These are phyloP conservation scores for Ormyrus rosae DNA, from an alignment of 2,888 invertebrate genomes.

Conservation along the genomic window DNA sequence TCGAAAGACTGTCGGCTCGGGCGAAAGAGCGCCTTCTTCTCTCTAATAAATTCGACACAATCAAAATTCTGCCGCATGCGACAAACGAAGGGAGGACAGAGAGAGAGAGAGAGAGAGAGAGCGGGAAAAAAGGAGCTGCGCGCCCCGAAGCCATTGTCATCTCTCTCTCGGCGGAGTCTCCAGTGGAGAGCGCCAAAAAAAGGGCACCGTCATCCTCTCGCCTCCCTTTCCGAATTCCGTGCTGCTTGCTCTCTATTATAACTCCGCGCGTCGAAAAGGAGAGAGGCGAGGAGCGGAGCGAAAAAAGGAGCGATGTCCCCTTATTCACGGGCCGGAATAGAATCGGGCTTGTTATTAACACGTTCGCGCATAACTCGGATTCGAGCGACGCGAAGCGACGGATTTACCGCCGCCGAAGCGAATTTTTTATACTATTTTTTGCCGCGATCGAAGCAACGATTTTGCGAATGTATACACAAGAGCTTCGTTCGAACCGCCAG, in stretches of 20 bases:
- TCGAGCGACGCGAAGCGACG: conserved; percentile 67
- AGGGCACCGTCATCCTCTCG: neutral
- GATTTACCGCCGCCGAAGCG: conserved; percentile 49
- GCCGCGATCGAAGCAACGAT: no score
- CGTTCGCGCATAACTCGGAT: conserved; percentile 71
- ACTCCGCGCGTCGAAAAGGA: neutral
- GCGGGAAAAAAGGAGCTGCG: neutral
- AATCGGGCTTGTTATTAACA: conserved; percentile 72
- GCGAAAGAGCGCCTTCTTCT: neutral
- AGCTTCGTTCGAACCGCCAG: no score
- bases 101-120: neutral
- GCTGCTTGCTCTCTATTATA: conserved; percentile 33
- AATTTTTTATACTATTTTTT: no score
- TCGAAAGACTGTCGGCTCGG: neutral
- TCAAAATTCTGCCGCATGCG: conserved; percentile 22
- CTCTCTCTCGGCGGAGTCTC: neutral
- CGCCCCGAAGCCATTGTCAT: conserved; percentile 18
- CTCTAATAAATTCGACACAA: conserved; percentile 33
- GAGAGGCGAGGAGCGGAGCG: conserved; percentile 13
- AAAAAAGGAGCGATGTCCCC: neutral
- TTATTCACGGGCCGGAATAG: conserved; percentile 67
- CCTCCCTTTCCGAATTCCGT: neutral
- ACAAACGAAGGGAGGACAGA: conserved; percentile 4
- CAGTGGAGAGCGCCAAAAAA: no score
- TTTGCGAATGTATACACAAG: no score